Evolutionary conservation across 2,888 invertebrate species (phyloP).

Genomic region (Tachina lurida): DNA sequence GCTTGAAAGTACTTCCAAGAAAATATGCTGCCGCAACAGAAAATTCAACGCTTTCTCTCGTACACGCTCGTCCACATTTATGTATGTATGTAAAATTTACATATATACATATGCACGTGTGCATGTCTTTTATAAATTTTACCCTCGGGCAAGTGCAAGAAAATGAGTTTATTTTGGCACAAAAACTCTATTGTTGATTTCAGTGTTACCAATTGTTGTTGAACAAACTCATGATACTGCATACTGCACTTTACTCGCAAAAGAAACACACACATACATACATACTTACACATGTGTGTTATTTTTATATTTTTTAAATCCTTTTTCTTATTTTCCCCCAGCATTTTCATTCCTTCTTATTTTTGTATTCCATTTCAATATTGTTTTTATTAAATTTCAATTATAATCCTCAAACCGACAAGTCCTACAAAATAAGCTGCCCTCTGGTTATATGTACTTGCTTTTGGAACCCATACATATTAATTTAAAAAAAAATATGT

Average conservation of each 20-base stretch:
- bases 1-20: not conserved
- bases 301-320: conserved; percentile 10
- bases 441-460: conserved; percentile 10
- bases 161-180: conserved; percentile 32
- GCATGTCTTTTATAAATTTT: not conserved
- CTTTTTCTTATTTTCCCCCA: conserved; percentile 13
- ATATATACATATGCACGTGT: not conserved
- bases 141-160: conserved; percentile 21
- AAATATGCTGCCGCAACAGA: not conserved
- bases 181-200: conserved; percentile 20
- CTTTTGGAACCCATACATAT: not conserved
- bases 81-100: no score
- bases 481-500: not conserved
- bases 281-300: not conserved
- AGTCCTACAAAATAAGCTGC: conserved; percentile 20
- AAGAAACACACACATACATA: not conserved
- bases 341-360: not conserved
- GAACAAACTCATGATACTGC: not conserved
- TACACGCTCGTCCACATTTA: not conserved
- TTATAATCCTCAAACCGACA: conserved; percentile 33
- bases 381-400: conserved; percentile 53
- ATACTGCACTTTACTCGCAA: not conserved
- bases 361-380: conserved; percentile 38
- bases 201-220: conserved; percentile 49
- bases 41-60: not conserved